phyloP scores from a whole-genome alignment of 2,888 invertebrate species.

The Ornithoptera alexandrae region DNA sequence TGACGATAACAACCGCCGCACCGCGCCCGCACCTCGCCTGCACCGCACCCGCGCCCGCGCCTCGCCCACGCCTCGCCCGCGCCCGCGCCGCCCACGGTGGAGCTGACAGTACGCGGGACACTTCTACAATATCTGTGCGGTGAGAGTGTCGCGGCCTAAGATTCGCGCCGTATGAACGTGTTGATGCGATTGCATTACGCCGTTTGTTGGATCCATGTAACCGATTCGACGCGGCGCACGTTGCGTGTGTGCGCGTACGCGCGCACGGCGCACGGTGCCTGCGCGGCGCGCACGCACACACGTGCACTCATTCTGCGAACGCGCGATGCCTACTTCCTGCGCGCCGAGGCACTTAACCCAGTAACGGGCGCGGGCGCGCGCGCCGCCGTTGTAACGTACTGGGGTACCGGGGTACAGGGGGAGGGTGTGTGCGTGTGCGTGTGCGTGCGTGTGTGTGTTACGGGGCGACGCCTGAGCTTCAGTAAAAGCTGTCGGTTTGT shows the following conservation, averaged over 20 bases:
- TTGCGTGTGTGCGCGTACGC: constrained; percentile 20
- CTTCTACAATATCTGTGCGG: too few species aligned
- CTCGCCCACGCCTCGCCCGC: too few species aligned
- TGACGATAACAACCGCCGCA: too few species aligned
- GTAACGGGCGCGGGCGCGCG: constrained; percentile 23
- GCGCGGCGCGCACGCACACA: constrained; percentile 19
- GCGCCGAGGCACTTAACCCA: constrained; percentile 33
- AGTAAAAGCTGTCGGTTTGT: too few species aligned
- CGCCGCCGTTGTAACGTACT: too few species aligned
- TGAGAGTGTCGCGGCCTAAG: too few species aligned
- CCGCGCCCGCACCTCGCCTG: too few species aligned
- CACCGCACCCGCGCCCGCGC: too few species aligned
- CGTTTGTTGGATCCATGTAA: background rate
- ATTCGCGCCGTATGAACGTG: too few species aligned
- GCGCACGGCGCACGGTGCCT: background rate
- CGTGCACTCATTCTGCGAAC: constrained; percentile 48
- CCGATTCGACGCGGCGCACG: constrained; percentile 12
- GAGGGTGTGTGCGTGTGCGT: constrained; percentile 22
- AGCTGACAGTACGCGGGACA: too few species aligned
- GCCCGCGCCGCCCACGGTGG: too few species aligned
- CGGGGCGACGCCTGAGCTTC: too few species aligned
- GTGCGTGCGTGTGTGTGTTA: background rate
- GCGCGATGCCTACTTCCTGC: constrained; percentile 46
- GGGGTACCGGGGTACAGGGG: constrained; percentile 39
- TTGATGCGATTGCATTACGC: background rate